phyloP scores from a whole-genome alignment of 1,140 invertebrate genomes.

The Drosophila sucinea region DNA sequence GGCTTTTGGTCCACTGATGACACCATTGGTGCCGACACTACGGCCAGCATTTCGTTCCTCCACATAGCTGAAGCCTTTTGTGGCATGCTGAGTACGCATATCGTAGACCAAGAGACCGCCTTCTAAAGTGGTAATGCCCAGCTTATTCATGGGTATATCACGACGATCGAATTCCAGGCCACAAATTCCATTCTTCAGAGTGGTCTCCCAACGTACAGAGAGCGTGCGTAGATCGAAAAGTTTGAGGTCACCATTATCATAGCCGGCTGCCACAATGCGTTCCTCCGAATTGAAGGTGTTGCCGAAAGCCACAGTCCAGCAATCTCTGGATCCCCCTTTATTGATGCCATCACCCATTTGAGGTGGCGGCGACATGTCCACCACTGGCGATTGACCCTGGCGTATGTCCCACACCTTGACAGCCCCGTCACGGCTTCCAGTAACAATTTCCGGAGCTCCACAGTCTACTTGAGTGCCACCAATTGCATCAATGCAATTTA shows the following conservation, averaged over 20 bases:
- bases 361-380: slow-evolving; percentile 91
- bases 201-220: slow-evolving; percentile 94
- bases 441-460: slow-evolving; percentile 97
- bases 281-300: slow-evolving; percentile 94
- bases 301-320: slow-evolving; percentile 94
- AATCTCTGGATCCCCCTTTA: slow-evolving; percentile 86
- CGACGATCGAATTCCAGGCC: slow-evolving; percentile 95
- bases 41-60: slow-evolving; percentile 87
- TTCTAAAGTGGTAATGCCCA: slow-evolving; percentile 96
- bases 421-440: slow-evolving; percentile 95
- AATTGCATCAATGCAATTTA: slow-evolving; percentile 96
- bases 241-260: slow-evolving; percentile 98
- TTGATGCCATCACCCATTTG: slow-evolving; percentile 86
- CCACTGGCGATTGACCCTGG: slow-evolving; percentile 94
- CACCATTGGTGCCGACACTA: slow-evolving; percentile 73
- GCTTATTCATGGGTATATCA: slow-evolving; percentile 97
- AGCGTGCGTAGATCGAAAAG: slow-evolving; percentile 96
- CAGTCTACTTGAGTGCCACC: slow-evolving; percentile 92
- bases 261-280: slow-evolving; percentile 93
- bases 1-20: slow-evolving; percentile 87
- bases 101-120: slow-evolving; percentile 96
- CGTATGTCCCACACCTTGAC: slow-evolving; percentile 98
- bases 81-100: slow-evolving; percentile 92
- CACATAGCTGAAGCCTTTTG: slow-evolving; percentile 92
- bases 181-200: slow-evolving; percentile 97